A percentile compares a stretch with the other conserved stretches of the same genome.
Evolutionary conservation across 2,113 vertebrate genomes (phyloP).

Genomic region (Anoplopoma fimbria): DNA sequence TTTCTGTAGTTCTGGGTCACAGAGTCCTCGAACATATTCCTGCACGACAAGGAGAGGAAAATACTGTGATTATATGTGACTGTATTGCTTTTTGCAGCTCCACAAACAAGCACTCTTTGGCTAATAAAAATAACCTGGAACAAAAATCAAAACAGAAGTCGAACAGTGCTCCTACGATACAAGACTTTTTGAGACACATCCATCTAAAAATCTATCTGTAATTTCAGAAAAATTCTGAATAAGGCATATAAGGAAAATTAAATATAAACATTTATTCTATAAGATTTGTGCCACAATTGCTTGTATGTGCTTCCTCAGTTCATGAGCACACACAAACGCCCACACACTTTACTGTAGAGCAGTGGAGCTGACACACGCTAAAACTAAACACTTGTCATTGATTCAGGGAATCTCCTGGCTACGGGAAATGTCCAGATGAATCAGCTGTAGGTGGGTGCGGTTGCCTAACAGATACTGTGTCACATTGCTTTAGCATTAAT

Average conservation of each 20-base stretch:
- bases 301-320: background rate
- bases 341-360: background rate
- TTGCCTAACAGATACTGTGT: conserved; percentile 23
- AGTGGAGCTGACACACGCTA: conserved; percentile 22
- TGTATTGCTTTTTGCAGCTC: background rate
- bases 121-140: background rate
- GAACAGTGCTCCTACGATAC: background rate
- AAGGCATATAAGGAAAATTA: background rate
- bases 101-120: background rate
- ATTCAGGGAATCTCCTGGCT: conserved; percentile 60
- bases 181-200: background rate
- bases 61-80: background rate
- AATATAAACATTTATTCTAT: background rate
- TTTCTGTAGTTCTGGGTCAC: conserved; percentile 94
- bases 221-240: background rate
- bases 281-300: background rate
- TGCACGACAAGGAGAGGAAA: conserved; percentile 63
- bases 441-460: conserved; percentile 42
- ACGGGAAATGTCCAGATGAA: conserved; percentile 48
- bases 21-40: conserved; percentile 96
- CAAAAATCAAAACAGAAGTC: background rate
- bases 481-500: conserved; percentile 1
- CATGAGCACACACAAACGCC: background rate
- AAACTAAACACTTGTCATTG: conserved; percentile 37
- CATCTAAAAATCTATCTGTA: background rate